These are phyloP conservation scores for Perccottus glenii DNA, from an alignment of 2,113 vertebrate species.

Conservation along the genomic window DNA sequence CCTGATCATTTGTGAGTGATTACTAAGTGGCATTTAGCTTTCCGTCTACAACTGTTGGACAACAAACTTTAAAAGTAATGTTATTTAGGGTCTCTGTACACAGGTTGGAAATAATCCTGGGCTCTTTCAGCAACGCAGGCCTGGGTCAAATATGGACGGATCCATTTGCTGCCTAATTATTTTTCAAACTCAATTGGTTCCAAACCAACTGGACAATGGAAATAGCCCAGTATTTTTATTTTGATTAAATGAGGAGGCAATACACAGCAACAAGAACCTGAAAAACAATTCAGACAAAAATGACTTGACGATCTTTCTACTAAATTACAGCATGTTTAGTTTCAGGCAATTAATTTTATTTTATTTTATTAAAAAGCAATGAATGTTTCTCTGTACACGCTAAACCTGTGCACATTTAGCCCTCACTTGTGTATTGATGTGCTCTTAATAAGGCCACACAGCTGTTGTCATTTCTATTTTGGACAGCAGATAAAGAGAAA, in stretches of 20 bases:
- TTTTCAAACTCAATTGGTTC: background rate
- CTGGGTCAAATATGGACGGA: background rate
- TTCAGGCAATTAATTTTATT: too few species aligned
- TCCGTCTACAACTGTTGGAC: constrained; percentile 34
- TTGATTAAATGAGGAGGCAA: too few species aligned
- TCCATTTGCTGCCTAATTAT: background rate
- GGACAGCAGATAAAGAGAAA: constrained; percentile 39
- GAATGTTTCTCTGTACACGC: background rate
- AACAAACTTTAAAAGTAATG: constrained; percentile 17
- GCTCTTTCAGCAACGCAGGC: background rate
- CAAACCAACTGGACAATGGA: background rate
- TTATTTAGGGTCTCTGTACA: too few species aligned
- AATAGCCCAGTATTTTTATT: too few species aligned
- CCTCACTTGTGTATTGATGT: background rate
- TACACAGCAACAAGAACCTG: too few species aligned
- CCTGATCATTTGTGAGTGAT: constrained; percentile 64
- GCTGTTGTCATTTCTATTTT: background rate
- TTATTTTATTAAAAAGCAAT: background rate
- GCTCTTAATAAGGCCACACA: background rate
- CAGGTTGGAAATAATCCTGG: background rate
- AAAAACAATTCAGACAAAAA: too few species aligned
- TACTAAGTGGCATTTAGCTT: constrained; percentile 47
- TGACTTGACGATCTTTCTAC: too few species aligned
- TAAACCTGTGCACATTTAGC: background rate
- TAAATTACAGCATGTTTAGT: background rate